Evolutionary conservation across 2,888 invertebrate genomes (phyloP), one percentile per base, ranked within the genome.

Genomic region (Apotomis turbidana): DNA sequence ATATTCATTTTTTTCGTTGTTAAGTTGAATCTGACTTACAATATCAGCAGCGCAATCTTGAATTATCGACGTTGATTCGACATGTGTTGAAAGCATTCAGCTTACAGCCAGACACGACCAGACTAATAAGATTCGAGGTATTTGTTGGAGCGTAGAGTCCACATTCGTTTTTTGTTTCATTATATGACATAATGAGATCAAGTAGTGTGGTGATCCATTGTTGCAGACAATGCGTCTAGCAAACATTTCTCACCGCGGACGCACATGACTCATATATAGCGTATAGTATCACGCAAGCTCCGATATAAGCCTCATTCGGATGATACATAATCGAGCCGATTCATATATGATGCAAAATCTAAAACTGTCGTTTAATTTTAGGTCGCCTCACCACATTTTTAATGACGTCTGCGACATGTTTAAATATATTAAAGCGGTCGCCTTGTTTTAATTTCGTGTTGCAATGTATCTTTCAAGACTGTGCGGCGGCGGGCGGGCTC

Each of bases 141-240:
- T 79, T 78, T 76, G 76, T 75, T 78, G 75, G 83, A 83, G 78
- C 81, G 81, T 85, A 80, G 79, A 80, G 80, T 85, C 79, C 79
- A 81, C 80, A 80, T 79, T 78, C 76, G 76, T 83, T 90, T 90
- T 89, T 91, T 90, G 83, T 85, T 77, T 79, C 73, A 70, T 76
- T 79, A 83, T 85, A 88, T 89, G 87, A 89, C 89, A 89, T 90
- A 91, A 92, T 91, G 89, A 85, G 87, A 88, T 89, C 87, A 87
- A 87, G 83, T 83, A 83, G 78, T 84, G 81, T 85, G 81, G 82
- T 89, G 87, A 88, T 87, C 87, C 87, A 90, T 91, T 92, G 89
- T 89, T 89, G 87, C 88, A 90, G 88, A 92, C 90, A 88, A 89
- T 89, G 84, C 85, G 91, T 91, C 90, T 91, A 87, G 87, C 84